Evolutionary conservation across 2,113 vertebrate species (phyloP).

Genomic region (Ammodytes dubius): DNA sequence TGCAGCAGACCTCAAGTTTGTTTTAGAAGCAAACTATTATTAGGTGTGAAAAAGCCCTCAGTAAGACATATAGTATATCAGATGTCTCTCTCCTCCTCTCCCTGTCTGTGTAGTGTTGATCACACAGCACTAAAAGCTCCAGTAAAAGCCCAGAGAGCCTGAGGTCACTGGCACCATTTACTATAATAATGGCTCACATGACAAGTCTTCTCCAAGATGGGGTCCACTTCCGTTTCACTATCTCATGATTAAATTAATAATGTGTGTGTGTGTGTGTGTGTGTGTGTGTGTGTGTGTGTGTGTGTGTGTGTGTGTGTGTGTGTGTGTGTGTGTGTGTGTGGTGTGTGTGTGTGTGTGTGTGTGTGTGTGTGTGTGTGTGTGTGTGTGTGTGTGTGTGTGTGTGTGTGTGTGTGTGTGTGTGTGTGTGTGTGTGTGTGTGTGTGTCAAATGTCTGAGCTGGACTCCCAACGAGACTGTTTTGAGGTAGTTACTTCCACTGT

Average conservation of each 20-base stretch:
- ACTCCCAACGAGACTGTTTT: too few relatives aligned
- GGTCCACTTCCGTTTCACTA: slow-evolving; percentile 20
- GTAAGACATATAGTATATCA: too few relatives aligned
- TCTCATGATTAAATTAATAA: slow-evolving; percentile 52
- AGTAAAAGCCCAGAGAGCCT: background rate
- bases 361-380: background rate
- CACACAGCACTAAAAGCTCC: background rate
- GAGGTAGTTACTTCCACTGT: too few relatives aligned
- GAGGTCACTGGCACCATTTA: slow-evolving; percentile 43
- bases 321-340: background rate
- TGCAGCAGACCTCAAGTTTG: too few relatives aligned
- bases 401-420: background rate
- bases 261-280: slow-evolving; percentile 17
- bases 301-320: background rate
- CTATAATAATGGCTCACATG: slow-evolving; percentile 23
- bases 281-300: background rate
- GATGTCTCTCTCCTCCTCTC: background rate
- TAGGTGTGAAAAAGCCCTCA: too few relatives aligned
- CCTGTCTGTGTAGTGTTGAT: too few relatives aligned
- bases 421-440: background rate
- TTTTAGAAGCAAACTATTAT: too few relatives aligned
- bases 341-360: background rate
- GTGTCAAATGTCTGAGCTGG: too few relatives aligned
- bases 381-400: background rate
- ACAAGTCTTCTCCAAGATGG: background rate